Evolutionary conservation across 2,888 invertebrate species (phyloP), one percentile per base, ranked within the genome.

Genomic region (Latrodectus hesperus): DNA sequence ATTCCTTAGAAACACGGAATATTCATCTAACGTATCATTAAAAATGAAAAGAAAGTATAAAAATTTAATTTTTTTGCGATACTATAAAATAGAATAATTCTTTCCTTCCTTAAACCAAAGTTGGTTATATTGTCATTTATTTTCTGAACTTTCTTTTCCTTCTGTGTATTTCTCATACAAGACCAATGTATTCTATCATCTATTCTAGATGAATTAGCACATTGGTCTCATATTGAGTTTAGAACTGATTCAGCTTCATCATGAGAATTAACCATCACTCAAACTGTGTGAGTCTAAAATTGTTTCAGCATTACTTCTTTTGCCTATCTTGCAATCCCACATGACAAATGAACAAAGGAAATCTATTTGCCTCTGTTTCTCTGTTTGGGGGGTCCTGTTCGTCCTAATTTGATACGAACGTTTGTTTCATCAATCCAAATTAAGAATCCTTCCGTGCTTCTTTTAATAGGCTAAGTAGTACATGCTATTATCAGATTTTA

Each of bases 391-490:
- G 5, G 5, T 38, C 38, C 38, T n/a, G n/a, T 76, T 76, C 65
- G 60, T 64, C 49, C 76, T 65, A n/a, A 49, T 38, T 64, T 64
- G 64, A 76, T 76, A 38, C 49, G 76, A n/a, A 76, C 11, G 11
- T 77, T 77, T 77, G 51, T 77, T 77, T 67, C 51, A 52, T 11
- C 22, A 0, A 67, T 77, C 52, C 12, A 51, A 77, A 77, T 77
- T 52, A 22, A 77, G 17, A 77, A 51, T 67, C 55, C 11, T 55
- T 74, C 73, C 71, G 12, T 51, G 2, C 0, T 53, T 74, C 55
- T 53, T 74, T 74, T 11, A 52, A 77, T 77, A 77, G 52, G 51
- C 52, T 52, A 77, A 67, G 77, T 77, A 77, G 51, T 67, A 77
- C 51, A 17, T 65, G 17, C n/a, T 51, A 76, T 76, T 76, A 76